Conservation (phyloP, 1,140 invertebrate species). For the Zaprionus kolodkinae region DNA sequence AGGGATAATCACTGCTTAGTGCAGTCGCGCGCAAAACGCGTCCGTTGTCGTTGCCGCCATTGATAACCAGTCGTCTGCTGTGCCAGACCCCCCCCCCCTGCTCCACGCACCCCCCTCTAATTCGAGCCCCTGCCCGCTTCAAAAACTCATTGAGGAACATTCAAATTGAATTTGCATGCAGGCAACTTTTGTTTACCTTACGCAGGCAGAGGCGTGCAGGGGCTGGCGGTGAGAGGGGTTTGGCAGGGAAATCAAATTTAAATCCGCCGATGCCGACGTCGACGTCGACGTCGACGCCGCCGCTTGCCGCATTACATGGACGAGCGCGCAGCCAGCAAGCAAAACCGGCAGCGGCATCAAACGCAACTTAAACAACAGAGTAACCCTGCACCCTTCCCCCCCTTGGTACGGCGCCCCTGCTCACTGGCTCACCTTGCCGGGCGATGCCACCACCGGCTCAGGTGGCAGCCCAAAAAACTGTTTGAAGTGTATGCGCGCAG, state of each 20-base stretch:
- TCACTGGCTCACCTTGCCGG: neutral
- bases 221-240: neutral
- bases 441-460: neutral
- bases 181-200: conserved; percentile 74
- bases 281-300: too few species aligned
- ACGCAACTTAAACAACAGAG: conserved; percentile 21
- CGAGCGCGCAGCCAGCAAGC: conserved; percentile 34
- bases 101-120: neutral
- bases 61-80: conserved; percentile 54
- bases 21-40: conserved; percentile 70
- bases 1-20: conserved; percentile 79
- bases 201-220: conserved; percentile 15
- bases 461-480: conserved; percentile 63
- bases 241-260: conserved; percentile 44
- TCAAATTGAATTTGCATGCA: conserved; percentile 82
- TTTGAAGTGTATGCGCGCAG: conserved; percentile 61
- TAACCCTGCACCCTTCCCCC: neutral
- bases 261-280: conserved; percentile 16
- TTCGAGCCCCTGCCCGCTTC: neutral
- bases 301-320: conserved; percentile 46
- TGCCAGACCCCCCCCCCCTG: neutral
- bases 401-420: neutral
- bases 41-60: conserved; percentile 25
- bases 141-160: conserved; percentile 70
- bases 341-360: conserved; percentile 11